Conservation (phyloP, 2,113 vertebrate genomes). For the Thamnaconus septentrionalis region DNA sequence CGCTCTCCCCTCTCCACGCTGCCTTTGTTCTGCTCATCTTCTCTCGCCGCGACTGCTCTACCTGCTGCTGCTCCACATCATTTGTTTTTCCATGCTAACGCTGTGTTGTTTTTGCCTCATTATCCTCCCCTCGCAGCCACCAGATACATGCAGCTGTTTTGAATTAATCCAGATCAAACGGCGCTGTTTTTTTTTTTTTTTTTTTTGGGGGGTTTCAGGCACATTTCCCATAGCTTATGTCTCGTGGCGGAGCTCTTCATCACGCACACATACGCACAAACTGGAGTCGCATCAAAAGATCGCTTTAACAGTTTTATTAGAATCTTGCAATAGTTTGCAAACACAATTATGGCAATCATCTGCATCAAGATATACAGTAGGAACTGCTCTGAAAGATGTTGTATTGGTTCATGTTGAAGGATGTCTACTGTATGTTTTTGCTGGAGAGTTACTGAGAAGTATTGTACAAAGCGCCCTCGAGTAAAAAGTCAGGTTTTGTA, state of each 20-base stretch:
- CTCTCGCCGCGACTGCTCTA: conserved; percentile 15
- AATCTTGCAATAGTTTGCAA: conserved; percentile 79
- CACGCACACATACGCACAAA: not conserved
- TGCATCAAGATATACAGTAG: conserved; percentile 78
- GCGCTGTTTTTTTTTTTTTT: not conserved
- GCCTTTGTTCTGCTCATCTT: conserved; percentile 27
- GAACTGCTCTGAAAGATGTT: conserved; percentile 63
- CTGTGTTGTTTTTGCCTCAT: conserved; percentile 36
- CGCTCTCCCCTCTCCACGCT: conserved; percentile 12
- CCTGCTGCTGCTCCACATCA: conserved; percentile 34
- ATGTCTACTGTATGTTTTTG: conserved; percentile 62
- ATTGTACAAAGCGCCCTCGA: conserved; percentile 75
- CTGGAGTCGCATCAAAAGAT: conserved; percentile 20
- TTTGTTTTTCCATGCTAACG: conserved; percentile 35
- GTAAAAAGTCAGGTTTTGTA: conserved; percentile 67
- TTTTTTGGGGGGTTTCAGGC: not conserved
- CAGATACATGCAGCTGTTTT: conserved; percentile 52
- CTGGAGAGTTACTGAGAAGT: conserved; percentile 70
- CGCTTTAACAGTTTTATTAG: conserved; percentile 76
- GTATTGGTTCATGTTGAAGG: conserved; percentile 64
- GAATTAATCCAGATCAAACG: conserved; percentile 50
- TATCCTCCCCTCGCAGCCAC: conserved; percentile 28
- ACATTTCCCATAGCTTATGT: conserved; percentile 28
- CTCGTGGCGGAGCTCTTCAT: conserved; percentile 7
- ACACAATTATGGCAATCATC: conserved; percentile 79